Percentiles rank a stretch among this genome's conserved stretches.
Conservation (phyloP, 2,888 invertebrate species). For the Phortica magna region DNA sequence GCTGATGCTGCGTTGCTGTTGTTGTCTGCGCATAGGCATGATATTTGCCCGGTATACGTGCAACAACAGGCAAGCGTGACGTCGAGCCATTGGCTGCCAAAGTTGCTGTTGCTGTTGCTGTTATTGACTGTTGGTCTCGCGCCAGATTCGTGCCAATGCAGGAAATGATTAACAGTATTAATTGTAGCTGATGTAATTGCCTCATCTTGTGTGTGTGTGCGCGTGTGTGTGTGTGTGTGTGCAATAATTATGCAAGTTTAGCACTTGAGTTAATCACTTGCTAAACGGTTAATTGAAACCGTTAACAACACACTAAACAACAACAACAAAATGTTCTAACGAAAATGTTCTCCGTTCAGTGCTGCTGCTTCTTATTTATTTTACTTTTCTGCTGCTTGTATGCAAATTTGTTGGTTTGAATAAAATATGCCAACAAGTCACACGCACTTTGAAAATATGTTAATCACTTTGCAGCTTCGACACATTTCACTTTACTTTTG, state of each 20-base stretch:
- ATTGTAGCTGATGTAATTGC: conserved; percentile 71
- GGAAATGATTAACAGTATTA: conserved; percentile 72
- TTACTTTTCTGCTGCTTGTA: conserved; percentile 33
- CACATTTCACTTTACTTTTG: conserved; percentile 12
- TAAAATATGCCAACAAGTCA: conserved; percentile 68
- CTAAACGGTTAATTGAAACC: conserved; percentile 9
- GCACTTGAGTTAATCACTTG: conserved; percentile 9
- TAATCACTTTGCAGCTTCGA: conserved; percentile 43
- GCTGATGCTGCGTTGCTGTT: conserved; percentile 30
- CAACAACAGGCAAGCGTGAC: conserved; percentile 29
- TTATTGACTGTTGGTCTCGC: conserved; percentile 35
- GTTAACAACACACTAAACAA: neutral
- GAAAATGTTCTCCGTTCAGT: neutral
- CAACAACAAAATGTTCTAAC: too few species aligned
- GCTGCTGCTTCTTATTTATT: conserved; percentile 28
- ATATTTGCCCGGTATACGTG: conserved; percentile 74
- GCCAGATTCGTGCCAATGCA: conserved; percentile 61
- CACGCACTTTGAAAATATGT: conserved; percentile 46
- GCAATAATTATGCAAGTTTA: conserved; percentile 22
- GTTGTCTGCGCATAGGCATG: conserved; percentile 62
- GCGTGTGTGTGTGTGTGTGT: conserved; percentile 27
- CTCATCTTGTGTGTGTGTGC: conserved; percentile 52
- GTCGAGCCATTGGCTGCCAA: neutral
- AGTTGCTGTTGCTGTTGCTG: conserved; percentile 34
- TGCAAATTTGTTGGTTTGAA: conserved; percentile 47